phyloP scores from a whole-genome alignment of 2,113 vertebrate species.

The Anolis carolinensis region DNA sequence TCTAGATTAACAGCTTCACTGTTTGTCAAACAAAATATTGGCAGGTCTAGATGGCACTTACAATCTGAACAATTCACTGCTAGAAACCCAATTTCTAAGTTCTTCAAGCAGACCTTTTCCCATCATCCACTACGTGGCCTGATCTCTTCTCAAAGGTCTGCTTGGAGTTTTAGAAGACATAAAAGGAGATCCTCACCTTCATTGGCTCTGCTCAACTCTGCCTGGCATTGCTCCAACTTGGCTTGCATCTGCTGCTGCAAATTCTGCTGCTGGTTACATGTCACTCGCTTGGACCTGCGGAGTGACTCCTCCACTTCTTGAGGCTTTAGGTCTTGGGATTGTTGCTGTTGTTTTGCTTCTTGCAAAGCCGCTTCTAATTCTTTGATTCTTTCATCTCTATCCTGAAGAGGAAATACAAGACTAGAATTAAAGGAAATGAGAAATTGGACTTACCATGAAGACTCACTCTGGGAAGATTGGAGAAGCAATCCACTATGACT shows the following conservation, averaged over 20 bases:
- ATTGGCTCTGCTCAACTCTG: slow-evolving; percentile 72
- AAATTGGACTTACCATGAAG: too few species aligned
- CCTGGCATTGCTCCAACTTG: slow-evolving; percentile 80
- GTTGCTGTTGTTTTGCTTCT: slow-evolving; percentile 62
- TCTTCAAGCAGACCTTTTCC: neutral
- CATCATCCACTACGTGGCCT: neutral
- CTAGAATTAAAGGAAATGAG: neutral
- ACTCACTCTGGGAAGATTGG: too few species aligned
- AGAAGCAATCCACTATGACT: too few species aligned
- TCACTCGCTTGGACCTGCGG: slow-evolving; percentile 82
- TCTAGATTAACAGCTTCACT: neutral
- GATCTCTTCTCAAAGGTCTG: neutral
- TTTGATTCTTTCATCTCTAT: slow-evolving; percentile 87
- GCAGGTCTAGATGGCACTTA: neutral
- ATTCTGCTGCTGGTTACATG: slow-evolving; percentile 60
- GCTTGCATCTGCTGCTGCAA: slow-evolving; percentile 66
- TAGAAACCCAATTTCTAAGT: neutral
- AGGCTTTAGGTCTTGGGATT: slow-evolving; percentile 13
- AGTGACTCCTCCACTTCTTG: slow-evolving; percentile 49
- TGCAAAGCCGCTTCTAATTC: slow-evolving; percentile 81
- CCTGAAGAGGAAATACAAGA: slow-evolving; percentile 71
- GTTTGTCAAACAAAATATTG: neutral
- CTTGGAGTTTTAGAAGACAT: too few species aligned
- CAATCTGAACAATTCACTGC: neutral
- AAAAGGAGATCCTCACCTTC: slow-evolving; percentile 69